Evolutionary conservation across 1,140 invertebrate species (phyloP).

Genomic region (Schlechtendalia chinensis): DNA sequence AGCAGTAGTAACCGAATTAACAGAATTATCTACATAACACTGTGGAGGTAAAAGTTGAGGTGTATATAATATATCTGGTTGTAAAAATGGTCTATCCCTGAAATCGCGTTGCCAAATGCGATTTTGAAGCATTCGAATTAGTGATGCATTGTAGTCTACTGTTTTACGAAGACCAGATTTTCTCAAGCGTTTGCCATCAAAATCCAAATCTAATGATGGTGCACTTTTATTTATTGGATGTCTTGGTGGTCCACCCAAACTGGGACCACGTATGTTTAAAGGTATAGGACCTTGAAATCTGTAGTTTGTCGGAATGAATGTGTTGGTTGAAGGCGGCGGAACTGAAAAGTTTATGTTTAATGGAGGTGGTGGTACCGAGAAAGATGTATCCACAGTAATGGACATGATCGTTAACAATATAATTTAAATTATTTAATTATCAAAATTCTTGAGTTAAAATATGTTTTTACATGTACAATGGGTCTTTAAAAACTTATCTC

Average conservation of each 20-base stretch:
- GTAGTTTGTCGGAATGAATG: conserved; percentile 47
- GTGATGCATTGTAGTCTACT: conserved; percentile 96
- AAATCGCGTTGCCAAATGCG: conserved; percentile 91
- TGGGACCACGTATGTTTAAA: conserved; percentile 40
- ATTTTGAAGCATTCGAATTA: conserved; percentile 79
- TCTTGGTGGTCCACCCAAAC: conserved; percentile 44
- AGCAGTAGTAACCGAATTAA: conserved; percentile 92
- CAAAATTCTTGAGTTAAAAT: neutral
- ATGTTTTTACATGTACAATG: conserved; percentile 3
- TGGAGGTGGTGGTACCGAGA: conserved; percentile 45
- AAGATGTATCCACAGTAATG: conserved; percentile 45
- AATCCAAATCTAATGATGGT: conserved; percentile 63
- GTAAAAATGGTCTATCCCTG: conserved; percentile 78
- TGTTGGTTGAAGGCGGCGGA: conserved; percentile 41
- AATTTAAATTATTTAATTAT: conserved; percentile 19
- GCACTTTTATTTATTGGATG: conserved; percentile 35
- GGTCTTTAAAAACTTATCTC: conserved; percentile 12
- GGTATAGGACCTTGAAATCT: conserved; percentile 50
- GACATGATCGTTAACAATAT: conserved; percentile 10
- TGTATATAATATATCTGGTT: conserved; percentile 88
- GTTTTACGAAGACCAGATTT: conserved; percentile 97
- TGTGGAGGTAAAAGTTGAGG: conserved; percentile 85
- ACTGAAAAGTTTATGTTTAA: conserved; percentile 42
- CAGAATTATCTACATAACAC: conserved; percentile 88
- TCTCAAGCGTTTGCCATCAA: conserved; percentile 91